Conservation (phyloP, 1,140 invertebrate species). For the Drosophila dunni region DNA sequence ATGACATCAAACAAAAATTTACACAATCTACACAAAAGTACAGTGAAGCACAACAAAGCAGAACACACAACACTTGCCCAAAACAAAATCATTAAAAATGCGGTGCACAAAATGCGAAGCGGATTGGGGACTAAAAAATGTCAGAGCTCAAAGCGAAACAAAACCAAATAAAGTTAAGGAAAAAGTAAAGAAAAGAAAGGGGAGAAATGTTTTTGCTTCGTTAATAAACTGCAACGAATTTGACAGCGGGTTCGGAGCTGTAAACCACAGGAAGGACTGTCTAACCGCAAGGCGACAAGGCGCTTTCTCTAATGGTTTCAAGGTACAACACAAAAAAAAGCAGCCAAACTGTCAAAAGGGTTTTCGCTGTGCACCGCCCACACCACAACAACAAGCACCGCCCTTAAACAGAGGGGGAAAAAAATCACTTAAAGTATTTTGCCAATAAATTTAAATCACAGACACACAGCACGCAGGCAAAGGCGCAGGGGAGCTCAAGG, state of each 20-base stretch:
- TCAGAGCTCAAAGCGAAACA: slow-evolving; percentile 9
- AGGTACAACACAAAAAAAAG: slow-evolving; percentile 41
- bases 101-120: slow-evolving; percentile 10
- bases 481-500: neutral
- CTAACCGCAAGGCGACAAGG: slow-evolving; percentile 67
- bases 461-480: slow-evolving; percentile 43
- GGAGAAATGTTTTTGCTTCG: slow-evolving; percentile 77
- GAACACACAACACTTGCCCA: slow-evolving; percentile 39
- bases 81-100: slow-evolving; percentile 71
- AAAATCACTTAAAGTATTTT: slow-evolving; percentile 82
- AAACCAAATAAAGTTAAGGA: slow-evolving; percentile 33
- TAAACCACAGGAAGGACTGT: slow-evolving; percentile 62
- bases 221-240: slow-evolving; percentile 78
- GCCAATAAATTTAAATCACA: slow-evolving; percentile 84
- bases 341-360: slow-evolving; percentile 70
- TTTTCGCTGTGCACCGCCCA: slow-evolving; percentile 16
- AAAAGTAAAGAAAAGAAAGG: slow-evolving; percentile 47
- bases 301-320: slow-evolving; percentile 55
- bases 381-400: slow-evolving; percentile 1
- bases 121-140: slow-evolving; percentile 22
- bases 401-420: slow-evolving; percentile 34
- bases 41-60: slow-evolving; percentile 12
- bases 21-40: slow-evolving; percentile 34
- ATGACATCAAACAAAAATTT: slow-evolving; percentile 63
- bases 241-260: slow-evolving; percentile 23